phyloP scores from a whole-genome alignment of 2,113 vertebrate species.

The Mirza zaza region DNA sequence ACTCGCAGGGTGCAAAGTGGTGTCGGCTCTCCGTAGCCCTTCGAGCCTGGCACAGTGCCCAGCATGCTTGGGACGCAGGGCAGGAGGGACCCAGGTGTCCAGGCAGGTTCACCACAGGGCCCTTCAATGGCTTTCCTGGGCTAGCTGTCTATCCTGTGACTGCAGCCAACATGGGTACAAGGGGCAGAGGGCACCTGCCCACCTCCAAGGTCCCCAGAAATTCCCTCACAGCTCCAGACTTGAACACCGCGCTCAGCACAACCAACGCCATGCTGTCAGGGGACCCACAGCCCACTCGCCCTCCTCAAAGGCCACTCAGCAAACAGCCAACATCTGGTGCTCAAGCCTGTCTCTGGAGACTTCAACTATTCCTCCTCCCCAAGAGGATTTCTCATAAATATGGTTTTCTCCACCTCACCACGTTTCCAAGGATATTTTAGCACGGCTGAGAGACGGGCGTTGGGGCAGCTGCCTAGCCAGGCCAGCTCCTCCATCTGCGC shows the following conservation, averaged over 20 bases:
- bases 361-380: not conserved
- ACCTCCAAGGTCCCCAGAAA: not conserved
- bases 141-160: not conserved
- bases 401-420: not conserved
- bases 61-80: rapidly evolving
- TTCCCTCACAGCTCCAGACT: not conserved
- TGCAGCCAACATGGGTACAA: rapidly evolving
- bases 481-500: not conserved
- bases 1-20: not conserved
- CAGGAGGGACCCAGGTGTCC: not conserved
- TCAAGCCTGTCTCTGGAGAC: not conserved
- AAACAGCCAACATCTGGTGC: not conserved
- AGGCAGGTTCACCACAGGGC: not conserved
- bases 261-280: not conserved
- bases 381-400: not conserved
- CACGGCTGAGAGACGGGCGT: not conserved
- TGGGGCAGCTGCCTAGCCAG: not conserved
- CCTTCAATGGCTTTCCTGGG: not conserved
- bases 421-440: not conserved
- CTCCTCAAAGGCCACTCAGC: not conserved
- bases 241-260: not conserved
- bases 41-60: not conserved
- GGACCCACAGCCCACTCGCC: not conserved
- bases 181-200: not conserved
- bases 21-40: not conserved